Evolutionary conservation across 2,888 invertebrate species (phyloP).

Genomic region (Lamellibrachia columna): DNA sequence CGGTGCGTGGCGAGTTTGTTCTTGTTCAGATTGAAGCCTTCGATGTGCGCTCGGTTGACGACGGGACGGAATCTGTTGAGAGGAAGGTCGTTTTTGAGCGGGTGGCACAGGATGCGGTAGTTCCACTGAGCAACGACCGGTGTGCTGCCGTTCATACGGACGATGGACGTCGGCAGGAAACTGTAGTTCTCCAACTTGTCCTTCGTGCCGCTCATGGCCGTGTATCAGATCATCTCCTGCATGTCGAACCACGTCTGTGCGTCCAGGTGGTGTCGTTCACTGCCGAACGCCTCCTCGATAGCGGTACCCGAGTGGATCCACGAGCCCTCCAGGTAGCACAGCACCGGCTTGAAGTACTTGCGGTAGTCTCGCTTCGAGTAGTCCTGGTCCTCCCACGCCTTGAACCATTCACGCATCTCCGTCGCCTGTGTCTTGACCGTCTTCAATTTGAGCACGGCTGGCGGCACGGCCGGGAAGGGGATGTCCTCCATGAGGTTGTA

Average conservation of each 20-base stretch:
- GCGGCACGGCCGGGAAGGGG: not conserved
- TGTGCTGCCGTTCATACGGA: constrained; percentile 39
- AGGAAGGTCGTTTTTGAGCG: constrained; percentile 40
- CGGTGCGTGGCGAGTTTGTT: not conserved
- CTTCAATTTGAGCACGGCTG: constrained; percentile 24
- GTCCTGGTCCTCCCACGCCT: constrained; percentile 52
- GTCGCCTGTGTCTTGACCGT: constrained; percentile 18
- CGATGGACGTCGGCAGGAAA: not conserved
- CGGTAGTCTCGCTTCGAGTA: constrained; percentile 45
- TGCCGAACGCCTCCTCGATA: constrained; percentile 52
- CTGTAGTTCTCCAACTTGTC: not conserved
- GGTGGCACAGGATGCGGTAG: constrained; percentile 50
- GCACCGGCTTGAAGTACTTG: constrained; percentile 56
- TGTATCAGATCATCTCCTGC: constrained; percentile 44
- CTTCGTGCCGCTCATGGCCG: not conserved
- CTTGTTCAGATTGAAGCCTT: constrained; percentile 23
- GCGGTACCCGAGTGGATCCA: constrained; percentile 46
- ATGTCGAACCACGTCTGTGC: constrained; percentile 50
- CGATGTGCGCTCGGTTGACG: constrained; percentile 46
- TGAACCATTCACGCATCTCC: constrained; percentile 56
- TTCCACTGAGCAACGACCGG: constrained; percentile 38
- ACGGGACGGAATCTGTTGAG: constrained; percentile 43
- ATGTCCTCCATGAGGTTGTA: constrained; percentile 18
- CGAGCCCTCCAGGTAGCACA: constrained; percentile 54
- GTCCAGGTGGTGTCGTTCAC: constrained; percentile 53